Evolutionary conservation across 2,888 invertebrate species (phyloP).

Genomic region (Argyresthia albistria): DNA sequence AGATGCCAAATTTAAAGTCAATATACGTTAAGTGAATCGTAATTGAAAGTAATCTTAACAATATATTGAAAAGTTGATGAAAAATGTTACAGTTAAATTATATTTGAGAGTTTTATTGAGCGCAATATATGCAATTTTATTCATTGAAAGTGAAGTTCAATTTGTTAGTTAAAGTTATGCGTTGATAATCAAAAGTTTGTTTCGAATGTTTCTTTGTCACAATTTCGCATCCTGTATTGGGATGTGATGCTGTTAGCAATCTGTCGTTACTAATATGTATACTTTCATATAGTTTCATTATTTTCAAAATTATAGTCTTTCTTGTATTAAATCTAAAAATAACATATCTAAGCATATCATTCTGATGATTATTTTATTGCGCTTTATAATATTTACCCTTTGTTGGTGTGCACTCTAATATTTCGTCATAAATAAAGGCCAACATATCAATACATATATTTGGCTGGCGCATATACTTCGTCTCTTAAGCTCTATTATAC

Average conservation of each 20-base stretch:
- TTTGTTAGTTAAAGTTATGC: slow-evolving; percentile 72
- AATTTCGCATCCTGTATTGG: slow-evolving; percentile 1
- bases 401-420: slow-evolving; percentile 29
- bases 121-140: slow-evolving; percentile 69
- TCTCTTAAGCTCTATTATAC: slow-evolving; percentile 1
- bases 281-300: slow-evolving; percentile 13
- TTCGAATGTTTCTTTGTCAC: slow-evolving; percentile 25
- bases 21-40: slow-evolving; percentile 75
- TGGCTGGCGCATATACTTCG: slow-evolving; percentile 35
- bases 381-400: slow-evolving; percentile 46
- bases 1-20: slow-evolving; percentile 80
- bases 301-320: slow-evolving; percentile 8
- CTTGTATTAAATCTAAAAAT: slow-evolving; percentile 22
- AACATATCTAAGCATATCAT: slow-evolving; percentile 62
- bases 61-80: slow-evolving; percentile 67
- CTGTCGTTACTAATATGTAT: slow-evolving; percentile 14
- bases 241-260: not conserved
- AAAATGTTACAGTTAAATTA: slow-evolving; percentile 70
- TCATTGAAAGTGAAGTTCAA: slow-evolving; percentile 69
- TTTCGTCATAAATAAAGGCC: slow-evolving; percentile 44
- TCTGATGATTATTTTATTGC: slow-evolving; percentile 42
- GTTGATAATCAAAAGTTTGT: slow-evolving; percentile 52
- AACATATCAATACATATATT: slow-evolving; percentile 54
- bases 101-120: slow-evolving; percentile 72
- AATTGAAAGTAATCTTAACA: slow-evolving; percentile 66